These are phyloP conservation scores for Labeo catla DNA, from an alignment of 2,113 vertebrate genomes.

Conservation along the genomic window DNA sequence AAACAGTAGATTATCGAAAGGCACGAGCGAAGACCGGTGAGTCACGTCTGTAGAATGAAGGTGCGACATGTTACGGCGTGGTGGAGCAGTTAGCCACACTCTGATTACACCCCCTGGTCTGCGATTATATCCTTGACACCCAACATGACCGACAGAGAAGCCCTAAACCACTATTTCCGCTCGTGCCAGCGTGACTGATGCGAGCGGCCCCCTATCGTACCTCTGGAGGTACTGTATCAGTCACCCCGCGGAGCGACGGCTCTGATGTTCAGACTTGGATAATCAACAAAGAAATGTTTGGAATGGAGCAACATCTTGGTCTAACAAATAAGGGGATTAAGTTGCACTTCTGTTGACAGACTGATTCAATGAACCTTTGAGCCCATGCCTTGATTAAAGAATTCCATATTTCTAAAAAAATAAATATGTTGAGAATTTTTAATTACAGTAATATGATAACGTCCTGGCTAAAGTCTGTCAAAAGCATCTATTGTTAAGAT, in stretches of 20 bases:
- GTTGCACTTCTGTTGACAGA: slow-evolving; percentile 19
- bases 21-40: slow-evolving; percentile 18
- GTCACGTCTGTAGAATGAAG: slow-evolving; percentile 51
- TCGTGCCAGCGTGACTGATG: neutral
- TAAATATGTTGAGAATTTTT: slow-evolving; percentile 12
- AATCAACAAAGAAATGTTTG: slow-evolving; percentile 36
- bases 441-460: slow-evolving; percentile 18
- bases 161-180: neutral
- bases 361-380: slow-evolving; percentile 24
- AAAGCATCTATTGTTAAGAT: neutral
- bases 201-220: neutral
- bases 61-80: slow-evolving; percentile 29
- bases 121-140: slow-evolving; percentile 37
- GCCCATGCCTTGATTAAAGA: slow-evolving; percentile 5
- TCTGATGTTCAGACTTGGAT: slow-evolving; percentile 32
- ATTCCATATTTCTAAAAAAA: slow-evolving; percentile 16
- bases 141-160: neutral
- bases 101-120: slow-evolving; percentile 30
- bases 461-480: neutral
- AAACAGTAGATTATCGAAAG: slow-evolving; percentile 44
- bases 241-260: neutral
- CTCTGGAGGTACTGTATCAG: neutral
- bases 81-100: neutral
- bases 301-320: slow-evolving; percentile 8
- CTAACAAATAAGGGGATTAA: slow-evolving; percentile 26